These are phyloP conservation scores for Theonella swinhoei DNA, from an alignment of 37 sponge, comb jelly and placozoan species.

Conservation along the genomic window DNA sequence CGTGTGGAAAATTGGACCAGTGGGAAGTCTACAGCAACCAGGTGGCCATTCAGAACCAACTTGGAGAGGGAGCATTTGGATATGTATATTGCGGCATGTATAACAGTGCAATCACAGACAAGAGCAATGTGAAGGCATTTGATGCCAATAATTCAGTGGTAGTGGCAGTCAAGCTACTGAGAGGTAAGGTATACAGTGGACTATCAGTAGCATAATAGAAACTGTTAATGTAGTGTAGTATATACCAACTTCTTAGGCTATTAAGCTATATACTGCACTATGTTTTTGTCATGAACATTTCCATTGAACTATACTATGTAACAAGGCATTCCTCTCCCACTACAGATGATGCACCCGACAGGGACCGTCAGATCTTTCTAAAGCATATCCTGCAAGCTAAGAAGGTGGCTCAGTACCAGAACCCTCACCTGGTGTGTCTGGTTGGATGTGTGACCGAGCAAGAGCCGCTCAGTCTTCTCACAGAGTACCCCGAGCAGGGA, in stretches of 20 bases:
- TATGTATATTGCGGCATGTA: conserved; percentile 50
- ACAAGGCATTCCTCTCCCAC: too few species aligned
- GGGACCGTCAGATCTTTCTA: conserved; percentile 33
- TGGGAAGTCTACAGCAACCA: conserved; percentile 54
- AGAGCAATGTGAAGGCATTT: background rate
- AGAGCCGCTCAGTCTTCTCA: conserved; percentile 50
- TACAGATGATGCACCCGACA: conserved; percentile 30
- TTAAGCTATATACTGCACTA: too few species aligned
- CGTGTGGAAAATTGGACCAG: conserved; percentile 1
- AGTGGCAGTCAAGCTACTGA: conserved; percentile 55
- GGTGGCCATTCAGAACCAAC: conserved; percentile 24
- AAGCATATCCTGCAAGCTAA: conserved; percentile 56
- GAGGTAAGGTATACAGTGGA: too few species aligned
- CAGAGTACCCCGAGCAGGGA: conserved; percentile 56
- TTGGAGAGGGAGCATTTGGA: conserved; percentile 69
- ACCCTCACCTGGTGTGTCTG: conserved; percentile 60
- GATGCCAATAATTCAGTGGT: background rate
- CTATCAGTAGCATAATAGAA: too few species aligned
- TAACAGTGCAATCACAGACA: background rate
- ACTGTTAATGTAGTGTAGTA: too few species aligned
- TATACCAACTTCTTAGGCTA: too few species aligned
- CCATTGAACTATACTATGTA: too few species aligned
- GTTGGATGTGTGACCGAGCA: conserved; percentile 69
- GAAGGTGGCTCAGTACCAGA: conserved; percentile 5
- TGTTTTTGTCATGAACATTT: too few species aligned